phyloP scores from a whole-genome alignment of 1,140 invertebrate genomes.

The Drosophila repletoides region DNA sequence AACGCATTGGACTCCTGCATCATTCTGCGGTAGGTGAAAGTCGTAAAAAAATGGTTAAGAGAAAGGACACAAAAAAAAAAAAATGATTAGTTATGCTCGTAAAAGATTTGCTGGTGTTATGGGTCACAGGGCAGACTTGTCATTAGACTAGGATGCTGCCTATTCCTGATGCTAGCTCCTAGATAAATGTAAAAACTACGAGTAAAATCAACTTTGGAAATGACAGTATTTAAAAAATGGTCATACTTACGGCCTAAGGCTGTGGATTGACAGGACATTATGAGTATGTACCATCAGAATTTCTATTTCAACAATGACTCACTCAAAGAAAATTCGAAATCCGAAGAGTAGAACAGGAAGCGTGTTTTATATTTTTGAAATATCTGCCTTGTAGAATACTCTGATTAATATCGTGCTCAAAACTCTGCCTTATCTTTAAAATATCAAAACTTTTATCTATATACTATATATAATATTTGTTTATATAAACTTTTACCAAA shows the following conservation, averaged over 20 bases:
- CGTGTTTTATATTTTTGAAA: too few species aligned
- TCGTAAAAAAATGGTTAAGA: constrained; percentile 47
- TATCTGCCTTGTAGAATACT: too few species aligned
- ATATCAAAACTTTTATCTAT: too few species aligned
- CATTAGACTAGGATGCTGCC: constrained; percentile 16
- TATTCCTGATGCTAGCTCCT: too few species aligned
- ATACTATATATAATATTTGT: too few species aligned
- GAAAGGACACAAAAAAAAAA: not conserved
- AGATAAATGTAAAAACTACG: not conserved
- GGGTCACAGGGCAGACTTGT: constrained; percentile 2
- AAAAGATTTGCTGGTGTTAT: constrained; percentile 41
- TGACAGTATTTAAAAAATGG: not conserved
- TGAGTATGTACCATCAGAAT: constrained; percentile 7
- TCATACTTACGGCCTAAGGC: constrained; percentile 1
- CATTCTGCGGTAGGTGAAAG: constrained; percentile 73
- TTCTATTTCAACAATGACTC: not conserved
- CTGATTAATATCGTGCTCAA: too few species aligned
- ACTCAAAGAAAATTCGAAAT: too few species aligned
- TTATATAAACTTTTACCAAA: too few species aligned
- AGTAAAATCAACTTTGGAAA: not conserved
- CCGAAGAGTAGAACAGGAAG: too few species aligned
- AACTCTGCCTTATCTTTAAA: too few species aligned
- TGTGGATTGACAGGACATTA: too few species aligned
- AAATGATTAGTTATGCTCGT: constrained; percentile 71
- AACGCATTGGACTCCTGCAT: too few species aligned